These are phyloP conservation scores for Nymphicus hollandicus DNA, from an alignment of 2,113 vertebrate genomes.

Conservation along the genomic window DNA sequence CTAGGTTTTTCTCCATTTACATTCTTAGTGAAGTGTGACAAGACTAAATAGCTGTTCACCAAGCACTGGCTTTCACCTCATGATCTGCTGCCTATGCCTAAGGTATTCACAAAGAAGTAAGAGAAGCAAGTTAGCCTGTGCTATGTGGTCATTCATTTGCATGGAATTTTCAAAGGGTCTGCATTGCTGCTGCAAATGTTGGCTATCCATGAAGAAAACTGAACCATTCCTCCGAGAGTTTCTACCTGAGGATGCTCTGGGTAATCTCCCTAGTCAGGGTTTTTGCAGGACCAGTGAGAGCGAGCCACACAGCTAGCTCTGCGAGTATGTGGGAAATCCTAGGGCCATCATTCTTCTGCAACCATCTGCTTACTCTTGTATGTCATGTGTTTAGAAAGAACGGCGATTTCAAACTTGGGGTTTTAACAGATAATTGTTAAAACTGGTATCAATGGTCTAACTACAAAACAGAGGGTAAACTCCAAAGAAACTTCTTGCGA, in stretches of 20 bases:
- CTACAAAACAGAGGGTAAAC: background rate
- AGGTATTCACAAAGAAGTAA: background rate
- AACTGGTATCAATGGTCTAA: background rate
- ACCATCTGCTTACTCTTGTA: background rate
- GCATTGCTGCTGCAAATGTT: background rate
- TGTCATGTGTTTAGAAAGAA: background rate
- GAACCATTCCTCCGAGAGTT: background rate
- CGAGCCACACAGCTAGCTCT: background rate
- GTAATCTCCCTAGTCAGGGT: background rate
- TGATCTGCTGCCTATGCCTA: background rate
- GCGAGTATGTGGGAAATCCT: background rate
- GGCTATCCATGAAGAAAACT: background rate
- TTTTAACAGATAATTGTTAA: background rate
- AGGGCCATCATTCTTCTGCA: background rate
- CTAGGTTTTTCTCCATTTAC: background rate
- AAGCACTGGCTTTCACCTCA: background rate
- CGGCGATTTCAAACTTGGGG: rapidly evolving
- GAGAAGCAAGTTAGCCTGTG: background rate
- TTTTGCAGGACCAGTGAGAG: background rate
- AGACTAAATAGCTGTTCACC: background rate
- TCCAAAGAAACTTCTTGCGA: background rate
- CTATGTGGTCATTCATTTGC: background rate
- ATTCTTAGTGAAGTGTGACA: background rate
- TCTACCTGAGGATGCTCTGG: background rate
- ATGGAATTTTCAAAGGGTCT: background rate